A percentile compares a stretch with the other conserved stretches of the same genome.
These are phyloP conservation scores for Ictalurus furcatus DNA, from an alignment of 2,113 vertebrate genomes.

Conservation along the genomic window DNA sequence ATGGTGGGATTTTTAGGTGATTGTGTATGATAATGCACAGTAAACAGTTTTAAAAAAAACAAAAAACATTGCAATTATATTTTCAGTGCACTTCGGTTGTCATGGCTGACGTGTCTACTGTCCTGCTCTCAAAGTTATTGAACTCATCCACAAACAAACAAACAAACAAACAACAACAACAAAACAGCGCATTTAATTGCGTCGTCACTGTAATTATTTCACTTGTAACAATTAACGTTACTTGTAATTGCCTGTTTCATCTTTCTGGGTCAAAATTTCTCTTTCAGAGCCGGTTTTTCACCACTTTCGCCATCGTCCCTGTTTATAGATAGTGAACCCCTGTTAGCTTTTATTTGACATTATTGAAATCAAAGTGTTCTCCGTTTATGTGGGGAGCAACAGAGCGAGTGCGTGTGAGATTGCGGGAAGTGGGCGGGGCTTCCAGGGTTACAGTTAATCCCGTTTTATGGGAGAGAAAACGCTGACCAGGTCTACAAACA, in stretches of 20 bases:
- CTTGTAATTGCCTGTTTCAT: not conserved
- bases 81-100: too few species aligned
- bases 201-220: too few species aligned
- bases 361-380: not conserved
- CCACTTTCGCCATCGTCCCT: not conserved
- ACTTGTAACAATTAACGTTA: too few species aligned
- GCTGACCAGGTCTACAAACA: not conserved
- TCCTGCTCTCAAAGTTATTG: too few species aligned
- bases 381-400: not conserved
- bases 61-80: not conserved
- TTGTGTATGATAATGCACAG: not conserved
- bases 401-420: not conserved
- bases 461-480: constrained; percentile 1
- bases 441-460: not conserved
- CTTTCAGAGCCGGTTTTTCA: not conserved
- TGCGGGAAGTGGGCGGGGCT: not conserved
- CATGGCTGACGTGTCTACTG: not conserved
- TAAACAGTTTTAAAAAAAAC: not conserved
- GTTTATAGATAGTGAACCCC: not conserved
- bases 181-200: too few species aligned
- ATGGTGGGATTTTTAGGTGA: not conserved
- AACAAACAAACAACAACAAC: too few species aligned
- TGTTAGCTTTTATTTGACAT: not conserved
- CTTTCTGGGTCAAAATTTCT: not conserved
- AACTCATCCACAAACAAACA: not conserved